Conservation (phyloP, 2,113 vertebrate species). For the Eudyptes chrysolophus region DNA sequence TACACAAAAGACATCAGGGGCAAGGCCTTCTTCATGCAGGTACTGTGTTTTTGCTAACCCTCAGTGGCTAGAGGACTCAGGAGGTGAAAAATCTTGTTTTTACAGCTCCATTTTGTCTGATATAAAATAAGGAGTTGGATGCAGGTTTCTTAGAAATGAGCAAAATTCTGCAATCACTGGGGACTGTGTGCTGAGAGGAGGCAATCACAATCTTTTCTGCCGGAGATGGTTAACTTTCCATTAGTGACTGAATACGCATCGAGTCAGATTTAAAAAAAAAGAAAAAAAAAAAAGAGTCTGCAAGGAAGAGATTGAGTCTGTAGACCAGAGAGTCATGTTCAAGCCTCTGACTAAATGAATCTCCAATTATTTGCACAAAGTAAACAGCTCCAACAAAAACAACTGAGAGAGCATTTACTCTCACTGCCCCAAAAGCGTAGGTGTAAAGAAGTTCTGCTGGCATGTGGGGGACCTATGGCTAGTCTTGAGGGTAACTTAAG, state of each 20-base stretch:
- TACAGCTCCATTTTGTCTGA: neutral
- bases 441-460: neutral
- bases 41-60: neutral
- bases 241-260: neutral
- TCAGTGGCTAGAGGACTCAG: neutral
- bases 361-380: neutral
- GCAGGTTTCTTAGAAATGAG: neutral
- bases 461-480: fast-evolving
- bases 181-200: neutral
- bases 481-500: neutral
- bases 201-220: neutral
- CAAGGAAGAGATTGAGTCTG: neutral
- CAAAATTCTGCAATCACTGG: neutral
- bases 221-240: neutral
- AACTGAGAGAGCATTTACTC: neutral
- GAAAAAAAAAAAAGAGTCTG: neutral
- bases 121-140: neutral
- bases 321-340: neutral
- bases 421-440: neutral
- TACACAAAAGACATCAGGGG: neutral
- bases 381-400: neutral
- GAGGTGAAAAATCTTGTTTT: neutral
- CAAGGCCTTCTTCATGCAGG: neutral
- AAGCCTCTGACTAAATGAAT: neutral
- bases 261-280: neutral